phyloP scores from a whole-genome alignment of 2,797 vertebrate species.

The Leucoraja ocellata region DNA sequence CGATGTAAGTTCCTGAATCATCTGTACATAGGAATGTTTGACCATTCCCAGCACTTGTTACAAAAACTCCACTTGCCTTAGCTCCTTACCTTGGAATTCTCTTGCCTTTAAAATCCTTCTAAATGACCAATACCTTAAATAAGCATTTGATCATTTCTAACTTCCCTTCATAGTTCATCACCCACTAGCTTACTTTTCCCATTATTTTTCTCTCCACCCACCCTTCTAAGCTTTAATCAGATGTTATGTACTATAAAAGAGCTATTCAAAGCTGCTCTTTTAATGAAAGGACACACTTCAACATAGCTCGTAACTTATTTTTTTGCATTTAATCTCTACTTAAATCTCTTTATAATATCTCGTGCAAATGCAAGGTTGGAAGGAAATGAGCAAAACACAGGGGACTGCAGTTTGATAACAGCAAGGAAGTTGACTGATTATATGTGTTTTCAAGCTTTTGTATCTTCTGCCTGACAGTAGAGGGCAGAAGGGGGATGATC shows the following conservation, averaged over 20 bases:
- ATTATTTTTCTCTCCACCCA: not conserved
- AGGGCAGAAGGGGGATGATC: no score
- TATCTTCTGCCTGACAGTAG: no score
- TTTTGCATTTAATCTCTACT: not conserved
- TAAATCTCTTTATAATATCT: not conserved
- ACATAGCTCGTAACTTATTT: not conserved
- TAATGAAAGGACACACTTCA: not conserved
- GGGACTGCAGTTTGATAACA: not conserved
- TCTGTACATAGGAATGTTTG: not conserved
- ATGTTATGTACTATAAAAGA: not conserved
- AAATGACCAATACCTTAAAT: not conserved
- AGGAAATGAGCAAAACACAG: not conserved
- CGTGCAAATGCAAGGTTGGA: not conserved
- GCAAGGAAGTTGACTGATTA: not conserved
- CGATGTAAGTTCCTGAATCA: not conserved
- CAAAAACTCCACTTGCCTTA: not conserved
- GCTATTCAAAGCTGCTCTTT: not conserved
- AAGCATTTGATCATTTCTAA: not conserved
- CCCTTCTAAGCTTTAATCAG: not conserved
- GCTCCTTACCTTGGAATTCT: not conserved
- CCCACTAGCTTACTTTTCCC: not conserved
- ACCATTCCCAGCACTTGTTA: not conserved
- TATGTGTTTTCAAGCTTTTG: no score
- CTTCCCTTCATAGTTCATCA: not conserved
- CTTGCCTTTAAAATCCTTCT: not conserved